A percentile compares a stretch with the other conserved stretches of the same genome.
phyloP scores from a whole-genome alignment of 1,140 invertebrate genomes.

The Muscidifurax raptorellus region DNA sequence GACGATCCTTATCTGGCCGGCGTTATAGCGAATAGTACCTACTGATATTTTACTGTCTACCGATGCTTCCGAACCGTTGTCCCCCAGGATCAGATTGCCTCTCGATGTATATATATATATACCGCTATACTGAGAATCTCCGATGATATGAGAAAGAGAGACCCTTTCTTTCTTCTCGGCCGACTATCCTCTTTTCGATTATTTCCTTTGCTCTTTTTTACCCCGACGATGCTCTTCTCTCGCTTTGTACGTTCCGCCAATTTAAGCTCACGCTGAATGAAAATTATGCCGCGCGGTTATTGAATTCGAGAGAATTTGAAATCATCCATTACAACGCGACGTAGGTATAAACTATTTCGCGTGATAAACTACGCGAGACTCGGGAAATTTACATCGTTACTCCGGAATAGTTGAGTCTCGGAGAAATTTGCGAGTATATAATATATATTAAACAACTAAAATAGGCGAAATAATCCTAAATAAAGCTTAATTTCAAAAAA shows the following conservation, averaged over 20 bases:
- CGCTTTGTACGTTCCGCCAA: conserved; percentile 4
- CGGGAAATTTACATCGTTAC: conserved; percentile 17
- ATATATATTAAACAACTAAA: too few relatives aligned
- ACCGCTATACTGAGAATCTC: conserved; percentile 69
- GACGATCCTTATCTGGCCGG: conserved; percentile 66
- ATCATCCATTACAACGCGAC: conserved; percentile 17
- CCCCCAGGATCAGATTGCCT: conserved; percentile 69
- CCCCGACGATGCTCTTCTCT: conserved; percentile 26
- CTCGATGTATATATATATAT: conserved; percentile 60
- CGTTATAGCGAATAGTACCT: conserved; percentile 68
- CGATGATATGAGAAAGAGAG: conserved; percentile 56
- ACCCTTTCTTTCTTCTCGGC: conserved; percentile 44
- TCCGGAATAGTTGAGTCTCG: not conserved
- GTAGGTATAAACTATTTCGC: not conserved
- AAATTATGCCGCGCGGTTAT: conserved; percentile 23
- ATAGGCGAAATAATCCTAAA: too few relatives aligned
- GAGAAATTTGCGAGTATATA: not conserved
- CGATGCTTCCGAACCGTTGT: conserved; percentile 73
- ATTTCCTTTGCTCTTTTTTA: conserved; percentile 33
- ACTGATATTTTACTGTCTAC: conserved; percentile 75
- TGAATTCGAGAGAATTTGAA: conserved; percentile 27
- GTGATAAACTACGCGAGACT: not conserved
- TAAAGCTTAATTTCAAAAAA: too few relatives aligned
- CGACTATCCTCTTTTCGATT: conserved; percentile 3
- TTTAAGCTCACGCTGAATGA: not conserved